A percentile compares a stretch with the other conserved stretches of the same genome.
phyloP scores from a whole-genome alignment of 2,797 vertebrate genomes.

The Picus viridis region DNA sequence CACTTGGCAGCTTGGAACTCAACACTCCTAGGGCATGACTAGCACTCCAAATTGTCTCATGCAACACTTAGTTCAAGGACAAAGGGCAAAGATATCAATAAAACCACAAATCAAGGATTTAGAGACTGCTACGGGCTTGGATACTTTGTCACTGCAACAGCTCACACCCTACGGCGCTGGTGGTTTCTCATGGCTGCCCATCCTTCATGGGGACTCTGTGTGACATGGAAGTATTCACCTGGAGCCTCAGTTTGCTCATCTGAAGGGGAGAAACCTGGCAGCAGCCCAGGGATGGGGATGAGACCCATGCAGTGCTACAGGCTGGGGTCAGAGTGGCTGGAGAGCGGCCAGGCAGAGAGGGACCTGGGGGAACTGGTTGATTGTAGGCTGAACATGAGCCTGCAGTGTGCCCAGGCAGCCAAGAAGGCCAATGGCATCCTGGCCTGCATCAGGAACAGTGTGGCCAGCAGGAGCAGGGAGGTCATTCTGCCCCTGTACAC shows the following conservation, averaged over 20 bases:
- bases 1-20: background rate
- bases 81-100: background rate
- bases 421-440: too few relatives aligned
- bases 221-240: background rate
- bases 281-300: background rate
- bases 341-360: too few relatives aligned
- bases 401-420: too few relatives aligned
- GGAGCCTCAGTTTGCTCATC: background rate
- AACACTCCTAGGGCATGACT: background rate
- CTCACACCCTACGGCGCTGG: accelerated
- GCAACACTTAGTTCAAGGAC: background rate
- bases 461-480: too few relatives aligned
- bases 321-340: too few relatives aligned
- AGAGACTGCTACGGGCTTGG: background rate
- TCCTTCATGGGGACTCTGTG: background rate
- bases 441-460: too few relatives aligned
- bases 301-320: background rate
- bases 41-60: background rate
- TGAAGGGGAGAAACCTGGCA: background rate
- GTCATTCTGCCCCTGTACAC: too few relatives aligned
- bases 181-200: background rate
- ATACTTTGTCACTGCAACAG: background rate
- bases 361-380: too few relatives aligned
- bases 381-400: too few relatives aligned
- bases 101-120: background rate